phyloP scores from a whole-genome alignment of 1,140 invertebrate species.

The Eubasilissa regina region DNA sequence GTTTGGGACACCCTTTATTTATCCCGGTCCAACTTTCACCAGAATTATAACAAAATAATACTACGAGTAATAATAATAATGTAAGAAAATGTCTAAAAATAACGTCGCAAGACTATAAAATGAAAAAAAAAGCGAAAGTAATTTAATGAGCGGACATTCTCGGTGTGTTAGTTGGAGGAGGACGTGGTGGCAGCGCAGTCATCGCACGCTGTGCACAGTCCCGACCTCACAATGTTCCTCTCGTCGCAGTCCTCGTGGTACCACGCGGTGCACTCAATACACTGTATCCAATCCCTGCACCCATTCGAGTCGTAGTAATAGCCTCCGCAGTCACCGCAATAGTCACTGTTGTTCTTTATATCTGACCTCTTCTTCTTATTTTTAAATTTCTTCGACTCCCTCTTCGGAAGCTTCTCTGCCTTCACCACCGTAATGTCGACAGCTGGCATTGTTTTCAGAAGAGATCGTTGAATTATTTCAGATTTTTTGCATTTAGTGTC shows the following conservation, averaged over 20 bases:
- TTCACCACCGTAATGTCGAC: conserved; percentile 21
- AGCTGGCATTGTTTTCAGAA: conserved; percentile 18
- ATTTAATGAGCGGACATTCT: no score
- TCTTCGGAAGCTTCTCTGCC: background rate
- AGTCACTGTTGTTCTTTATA: conserved; percentile 23
- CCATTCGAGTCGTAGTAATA: conserved; percentile 43
- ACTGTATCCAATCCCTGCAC: conserved; percentile 42
- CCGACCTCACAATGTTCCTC: conserved; percentile 42
- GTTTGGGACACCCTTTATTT: no score
- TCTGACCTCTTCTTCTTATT: conserved; percentile 3
- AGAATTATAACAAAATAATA: no score
- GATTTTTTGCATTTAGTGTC: conserved; percentile 22
- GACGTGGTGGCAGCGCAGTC: conserved; percentile 1
- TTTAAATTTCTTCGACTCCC: conserved; percentile 31
- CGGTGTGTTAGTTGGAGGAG: background rate
- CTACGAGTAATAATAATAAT: no score
- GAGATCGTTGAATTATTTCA: conserved; percentile 35
- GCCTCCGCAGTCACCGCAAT: conserved; percentile 36
- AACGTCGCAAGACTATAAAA: background rate
- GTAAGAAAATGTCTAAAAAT: no score
- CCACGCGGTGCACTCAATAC: conserved; percentile 35
- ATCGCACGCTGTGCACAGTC: conserved; percentile 35
- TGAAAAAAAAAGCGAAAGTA: background rate
- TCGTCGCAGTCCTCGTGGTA: conserved; percentile 42
- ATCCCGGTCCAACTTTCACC: no score